Conservation (phyloP, 2,888 invertebrate species). For the Oeneis ivallda region DNA sequence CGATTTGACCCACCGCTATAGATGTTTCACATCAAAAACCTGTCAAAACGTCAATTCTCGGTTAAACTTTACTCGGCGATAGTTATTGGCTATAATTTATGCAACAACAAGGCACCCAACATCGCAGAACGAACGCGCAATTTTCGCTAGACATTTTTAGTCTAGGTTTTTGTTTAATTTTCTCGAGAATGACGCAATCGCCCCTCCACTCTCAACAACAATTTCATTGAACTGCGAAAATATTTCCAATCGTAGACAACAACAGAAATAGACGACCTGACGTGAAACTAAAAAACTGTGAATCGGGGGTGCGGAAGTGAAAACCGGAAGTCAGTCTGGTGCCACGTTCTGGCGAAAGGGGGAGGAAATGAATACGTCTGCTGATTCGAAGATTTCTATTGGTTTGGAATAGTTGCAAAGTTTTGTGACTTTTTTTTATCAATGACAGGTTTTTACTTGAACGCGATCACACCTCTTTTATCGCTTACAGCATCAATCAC, state of each 20-base stretch:
- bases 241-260: conserved; percentile 8
- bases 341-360: conserved; percentile 53
- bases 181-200: neutral
- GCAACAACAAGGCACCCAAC: too few relatives aligned
- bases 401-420: conserved; percentile 35
- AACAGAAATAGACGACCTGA: conserved; percentile 20
- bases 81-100: too few relatives aligned
- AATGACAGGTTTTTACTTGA: conserved; percentile 1
- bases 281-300: conserved; percentile 50
- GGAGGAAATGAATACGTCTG: conserved; percentile 67
- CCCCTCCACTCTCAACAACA: conserved; percentile 8
- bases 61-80: too few relatives aligned
- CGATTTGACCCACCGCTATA: too few relatives aligned
- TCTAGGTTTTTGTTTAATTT: neutral
- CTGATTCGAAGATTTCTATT: conserved; percentile 58
- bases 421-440: conserved; percentile 4
- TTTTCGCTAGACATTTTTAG: too few relatives aligned
- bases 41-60: too few relatives aligned
- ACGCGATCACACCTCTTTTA: neutral
- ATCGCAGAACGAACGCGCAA: too few relatives aligned
- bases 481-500: neutral
- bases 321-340: conserved; percentile 71
- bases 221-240: conserved; percentile 17
- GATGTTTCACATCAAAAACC: too few relatives aligned
- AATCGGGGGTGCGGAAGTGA: conserved; percentile 65